Evolutionary conservation across 2,797 vertebrate species (phyloP), one percentile per base, ranked within the genome.

Genomic region (Coranthus polyacanthus): DNA sequence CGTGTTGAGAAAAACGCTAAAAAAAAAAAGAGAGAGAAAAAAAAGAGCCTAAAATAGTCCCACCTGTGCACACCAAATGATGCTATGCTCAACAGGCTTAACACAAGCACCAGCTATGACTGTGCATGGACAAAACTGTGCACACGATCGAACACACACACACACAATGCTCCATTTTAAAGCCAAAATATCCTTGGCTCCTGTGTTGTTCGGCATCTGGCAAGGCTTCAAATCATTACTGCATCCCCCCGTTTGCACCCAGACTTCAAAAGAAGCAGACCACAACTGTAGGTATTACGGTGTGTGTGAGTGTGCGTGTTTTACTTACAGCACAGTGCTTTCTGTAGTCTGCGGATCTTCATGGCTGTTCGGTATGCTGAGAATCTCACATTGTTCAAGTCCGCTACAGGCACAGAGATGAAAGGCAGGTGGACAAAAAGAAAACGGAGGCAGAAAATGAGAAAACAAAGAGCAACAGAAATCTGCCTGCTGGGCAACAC

Each of bases 291-390:
- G 68, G 72, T 61, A 52, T 72, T 26, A 66, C 65, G 52, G 72
- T 66, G 79, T 76, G 60, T 68, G 13, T 46, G 61, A 18, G 54
- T 8, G 36, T 53, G 56, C 13, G 45, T 51, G 29, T 70, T n/a
- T 68, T 63, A 97, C 98, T 98, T 88, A 99, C 98, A 93, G 80
- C 98, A 97, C 6, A 99, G 89, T 0, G 97, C 95, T 78, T 99
- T 99, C 84, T 99, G 98, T 34, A 99, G 94, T 60, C 97, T 92
- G 61, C 98, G 95, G 81, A 98, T 98, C 93, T 99, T 99, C 95
- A 99, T 98, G 57, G 97, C 97, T 0, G 97, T 99, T 68, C 98
- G 94, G 89, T 99, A 99, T 34, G 98, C 98, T 4, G 98, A 98
- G 93, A 99, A 99, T 68, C 98, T 95, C 26, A 99, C 97, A 0